Base-by-base conservation (phyloP, 2,888 invertebrate species). In the Trisateles emortualis region DNA sequence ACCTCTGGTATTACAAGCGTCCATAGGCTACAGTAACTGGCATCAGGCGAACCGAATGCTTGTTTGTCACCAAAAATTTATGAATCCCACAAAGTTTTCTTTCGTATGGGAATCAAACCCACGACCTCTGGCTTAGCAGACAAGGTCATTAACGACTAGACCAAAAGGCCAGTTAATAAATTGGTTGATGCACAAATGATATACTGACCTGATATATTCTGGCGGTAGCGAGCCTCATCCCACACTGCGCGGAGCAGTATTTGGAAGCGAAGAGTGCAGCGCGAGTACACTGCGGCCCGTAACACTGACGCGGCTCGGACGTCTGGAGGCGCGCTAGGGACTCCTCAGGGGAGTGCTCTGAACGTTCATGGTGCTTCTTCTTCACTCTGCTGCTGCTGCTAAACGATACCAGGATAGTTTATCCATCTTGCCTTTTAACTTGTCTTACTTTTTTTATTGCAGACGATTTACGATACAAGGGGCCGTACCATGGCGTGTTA, bases 181-280 rank as follows among this genome's bases (percentile, higher is more conserved):
- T n/a, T n/a, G n/a, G n/a, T n/a, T n/a, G n/a, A n/a, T n/a, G n/a
- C 3, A 33, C 8, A 5, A 13, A 0, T 22, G 16, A 32, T 0
- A 5, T 1, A 1, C 38, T 77, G 66, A 96, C 97, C 90, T 97
- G 96, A 76, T 96, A 96, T 64, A 98, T 97, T 71, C 98, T 93
- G 38, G 95, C 96, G 0, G 96, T 96, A 0, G 99, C 99, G 19
- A 99, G 92, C 74, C 96, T 95, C 76, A 98, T 94, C 0, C 99
- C 99, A 83, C 99, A 99, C 64, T 96, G 95, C 64, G 98, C 96
- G 5, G 97, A 96, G 81, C 99, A 99, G 81, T 99, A 99, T 88
- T 99, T 99, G 55, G 98, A 98, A 32, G 95, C 95, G 60, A 85
- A 94, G 10, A 96, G 93, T 0, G 99, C 97, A 32, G 95, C 95